Conservation (phyloP, 2,797 vertebrate species). For the Enteromius anoplus region DNA sequence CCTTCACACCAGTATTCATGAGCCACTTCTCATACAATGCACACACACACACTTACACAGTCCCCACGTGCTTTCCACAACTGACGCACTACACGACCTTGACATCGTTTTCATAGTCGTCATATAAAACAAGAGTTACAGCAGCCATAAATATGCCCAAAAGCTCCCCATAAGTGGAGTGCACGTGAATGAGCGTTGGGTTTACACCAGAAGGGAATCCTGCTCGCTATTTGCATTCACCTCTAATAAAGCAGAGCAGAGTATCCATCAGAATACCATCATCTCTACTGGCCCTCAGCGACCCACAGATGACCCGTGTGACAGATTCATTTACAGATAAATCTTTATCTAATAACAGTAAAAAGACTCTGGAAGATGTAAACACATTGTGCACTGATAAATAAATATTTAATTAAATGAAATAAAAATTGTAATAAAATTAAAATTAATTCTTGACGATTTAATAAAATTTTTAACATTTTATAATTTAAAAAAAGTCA, state of each 20-base stretch:
- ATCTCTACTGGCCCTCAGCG: slow-evolving; percentile 1
- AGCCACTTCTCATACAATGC: slow-evolving; percentile 43
- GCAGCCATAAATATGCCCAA: slow-evolving; percentile 47
- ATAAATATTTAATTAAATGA: no score
- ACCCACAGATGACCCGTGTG: slow-evolving; percentile 4
- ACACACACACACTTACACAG: slow-evolving; percentile 42
- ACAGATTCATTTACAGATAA: slow-evolving; percentile 13
- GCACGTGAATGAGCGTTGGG: not conserved
- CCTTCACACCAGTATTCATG: slow-evolving; percentile 46
- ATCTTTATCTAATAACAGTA: slow-evolving; percentile 30
- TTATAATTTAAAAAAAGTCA: not conserved
- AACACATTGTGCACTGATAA: not conserved
- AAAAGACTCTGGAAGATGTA: slow-evolving; percentile 22
- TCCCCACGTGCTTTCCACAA: slow-evolving; percentile 30
- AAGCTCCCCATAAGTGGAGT: slow-evolving; percentile 40
- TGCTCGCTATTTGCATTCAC: slow-evolving; percentile 13
- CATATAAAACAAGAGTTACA: slow-evolving; percentile 50
- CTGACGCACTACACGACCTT: slow-evolving; percentile 58
- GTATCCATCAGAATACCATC: slow-evolving; percentile 30
- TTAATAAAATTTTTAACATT: not conserved
- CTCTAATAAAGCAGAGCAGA: slow-evolving; percentile 30
- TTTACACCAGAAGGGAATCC: slow-evolving; percentile 31
- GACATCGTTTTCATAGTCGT: slow-evolving; percentile 56
- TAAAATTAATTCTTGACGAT: no score
- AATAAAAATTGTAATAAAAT: not conserved